Conservation (phyloP, 2,113 vertebrate species). For the Prietella phreatophila region DNA sequence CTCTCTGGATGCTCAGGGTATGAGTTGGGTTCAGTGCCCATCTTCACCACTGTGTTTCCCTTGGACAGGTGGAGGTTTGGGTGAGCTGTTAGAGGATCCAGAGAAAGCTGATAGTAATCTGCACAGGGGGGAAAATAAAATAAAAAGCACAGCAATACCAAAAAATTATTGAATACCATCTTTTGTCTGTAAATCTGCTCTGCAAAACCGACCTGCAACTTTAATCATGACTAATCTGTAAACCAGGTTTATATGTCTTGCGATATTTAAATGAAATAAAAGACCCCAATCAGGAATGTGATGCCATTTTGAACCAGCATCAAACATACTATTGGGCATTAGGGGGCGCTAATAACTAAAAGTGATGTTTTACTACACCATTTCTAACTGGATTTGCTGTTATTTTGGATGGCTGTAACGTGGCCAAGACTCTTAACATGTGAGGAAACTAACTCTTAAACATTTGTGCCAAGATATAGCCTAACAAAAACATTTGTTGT, state of each 20-base stretch:
- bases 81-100: conserved; percentile 72
- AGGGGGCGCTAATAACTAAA: neutral
- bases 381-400: neutral
- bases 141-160: neutral
- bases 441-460: neutral
- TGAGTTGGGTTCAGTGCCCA: conserved; percentile 65
- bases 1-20: conserved; percentile 71
- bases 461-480: neutral
- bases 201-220: conserved; percentile 25
- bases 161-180: conserved; percentile 30
- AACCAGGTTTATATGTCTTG: neutral
- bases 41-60: conserved; percentile 66
- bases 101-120: conserved; percentile 65
- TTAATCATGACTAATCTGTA: neutral
- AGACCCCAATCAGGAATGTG: neutral
- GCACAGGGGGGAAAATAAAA: neutral
- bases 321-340: neutral
- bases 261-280: neutral
- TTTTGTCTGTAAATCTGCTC: conserved; percentile 60
- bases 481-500: neutral
- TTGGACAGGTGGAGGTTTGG: conserved; percentile 69
- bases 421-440: neutral
- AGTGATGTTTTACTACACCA: neutral
- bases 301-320: neutral
- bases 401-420: neutral